These are phyloP conservation scores for Ranitomeya variabilis DNA, from an alignment of 2,113 vertebrate species.

Conservation along the genomic window DNA sequence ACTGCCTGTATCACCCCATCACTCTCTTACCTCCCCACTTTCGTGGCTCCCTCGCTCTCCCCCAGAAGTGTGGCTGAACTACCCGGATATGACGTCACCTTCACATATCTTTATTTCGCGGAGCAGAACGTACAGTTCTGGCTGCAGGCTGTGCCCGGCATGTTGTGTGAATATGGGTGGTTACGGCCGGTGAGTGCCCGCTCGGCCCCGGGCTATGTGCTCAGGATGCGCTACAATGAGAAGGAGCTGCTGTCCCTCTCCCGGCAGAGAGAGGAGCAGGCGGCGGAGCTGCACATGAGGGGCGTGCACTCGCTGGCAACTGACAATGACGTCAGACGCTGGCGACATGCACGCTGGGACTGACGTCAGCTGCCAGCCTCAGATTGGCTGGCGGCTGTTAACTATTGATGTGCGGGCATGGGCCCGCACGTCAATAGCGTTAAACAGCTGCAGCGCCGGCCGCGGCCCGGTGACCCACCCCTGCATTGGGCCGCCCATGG, in stretches of 20 bases:
- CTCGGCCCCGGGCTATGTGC: background rate
- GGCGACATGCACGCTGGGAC: no score
- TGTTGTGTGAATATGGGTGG: background rate
- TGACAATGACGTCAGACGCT: no score
- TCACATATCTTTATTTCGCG: slow-evolving; percentile 19
- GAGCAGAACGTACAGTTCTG: background rate
- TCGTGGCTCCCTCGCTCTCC: background rate
- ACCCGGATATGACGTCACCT: background rate
- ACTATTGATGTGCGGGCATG: no score
- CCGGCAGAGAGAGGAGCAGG: slow-evolving; percentile 87
- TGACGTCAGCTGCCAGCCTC: no score
- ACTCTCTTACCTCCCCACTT: background rate
- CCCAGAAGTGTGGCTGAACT: background rate
- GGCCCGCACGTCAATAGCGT: no score
- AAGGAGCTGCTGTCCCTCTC: slow-evolving; percentile 87
- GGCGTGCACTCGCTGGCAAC: no score
- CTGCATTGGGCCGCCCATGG: no score
- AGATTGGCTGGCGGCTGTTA: no score
- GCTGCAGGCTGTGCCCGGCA: background rate
- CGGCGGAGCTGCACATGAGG: slow-evolving; percentile 87
- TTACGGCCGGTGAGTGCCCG: background rate
- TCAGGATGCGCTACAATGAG: slow-evolving; percentile 89
- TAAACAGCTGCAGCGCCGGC: no score
- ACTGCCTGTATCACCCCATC: no score
- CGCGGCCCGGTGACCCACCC: no score